Base-by-base conservation (phyloP, 2,888 invertebrate genomes). In the Machimus rusticus region DNA sequence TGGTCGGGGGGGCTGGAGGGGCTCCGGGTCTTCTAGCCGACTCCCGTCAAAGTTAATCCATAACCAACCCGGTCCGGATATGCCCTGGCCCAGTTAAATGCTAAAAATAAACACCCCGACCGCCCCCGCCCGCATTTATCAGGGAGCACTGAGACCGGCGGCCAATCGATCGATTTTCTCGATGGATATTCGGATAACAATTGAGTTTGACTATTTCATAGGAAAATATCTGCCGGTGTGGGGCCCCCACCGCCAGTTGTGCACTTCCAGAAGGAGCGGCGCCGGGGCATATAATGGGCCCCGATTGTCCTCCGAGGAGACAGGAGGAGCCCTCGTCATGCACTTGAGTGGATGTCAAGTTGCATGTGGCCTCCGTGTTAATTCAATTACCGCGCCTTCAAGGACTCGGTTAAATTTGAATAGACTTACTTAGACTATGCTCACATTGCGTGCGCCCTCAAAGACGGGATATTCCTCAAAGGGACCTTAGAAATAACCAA, bases 321-420 rank as follows among this genome's bases (percentile, higher is more conserved):
- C 34, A 76, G 37, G 51, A 79, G 78, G 39, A 6, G 86, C 19
- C n/a, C 37, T 57, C 23, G 23, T 57, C 37, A 14, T 86, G 57
- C 57, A 86, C 86, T 86, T 86, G 78, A 86, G 78, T 66, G 76
- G 86, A 86, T 86, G 86, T 77, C 86, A 86, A 86, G 86, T 78
- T 78, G 51, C 78, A 86, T 86, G 39, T 86, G 86, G 78, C 86
- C 86, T 86, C 66, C 23, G 43, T 78, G 37, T 39, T 86, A 86
- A 86, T 86, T 86, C 86, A 86, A 86, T 86, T 86, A 86, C 57
- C 77, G 78, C 39, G 23, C 39, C 66, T 19, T 39, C 5, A 84
- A 82, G 31, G 46, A 12, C 19, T 79, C 14, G 46, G 55, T 16
- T 51, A 28, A 28, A 79, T 51, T 79, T 51, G 66, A 66, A 79